phyloP scores from a whole-genome alignment of 2,888 invertebrate species.

The Protula sp. region DNA sequence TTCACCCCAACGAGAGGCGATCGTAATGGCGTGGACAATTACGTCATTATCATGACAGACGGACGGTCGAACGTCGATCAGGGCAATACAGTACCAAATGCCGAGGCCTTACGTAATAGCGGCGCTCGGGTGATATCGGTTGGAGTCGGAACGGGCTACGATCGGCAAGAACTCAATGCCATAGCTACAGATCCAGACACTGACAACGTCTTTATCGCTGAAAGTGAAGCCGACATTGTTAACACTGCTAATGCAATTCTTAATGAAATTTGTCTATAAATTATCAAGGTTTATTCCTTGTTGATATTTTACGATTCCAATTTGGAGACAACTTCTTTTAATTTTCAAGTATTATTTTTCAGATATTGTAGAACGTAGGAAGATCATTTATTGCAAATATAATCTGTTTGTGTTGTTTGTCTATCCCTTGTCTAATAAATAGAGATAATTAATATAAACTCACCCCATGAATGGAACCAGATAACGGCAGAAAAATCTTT shows the following conservation, averaged over 20 bases:
- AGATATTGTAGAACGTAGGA: no score
- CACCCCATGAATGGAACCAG: no score
- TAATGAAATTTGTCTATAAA: background rate
- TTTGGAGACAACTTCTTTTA: no score
- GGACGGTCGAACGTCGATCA: conserved; percentile 37
- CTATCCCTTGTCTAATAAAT: no score
- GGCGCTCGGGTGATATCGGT: background rate
- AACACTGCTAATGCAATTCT: background rate
- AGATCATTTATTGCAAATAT: no score
- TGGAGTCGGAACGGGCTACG: background rate
- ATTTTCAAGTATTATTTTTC: no score
- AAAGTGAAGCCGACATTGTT: conserved; percentile 24
- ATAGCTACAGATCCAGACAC: conserved; percentile 18
- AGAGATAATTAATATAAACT: no score
- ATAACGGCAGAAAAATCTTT: no score
- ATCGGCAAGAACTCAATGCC: background rate
- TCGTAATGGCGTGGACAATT: conserved; percentile 14
- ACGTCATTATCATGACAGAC: conserved; percentile 34
- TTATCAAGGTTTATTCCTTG: no score
- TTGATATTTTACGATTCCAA: no score
- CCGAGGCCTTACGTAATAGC: background rate
- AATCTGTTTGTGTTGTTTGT: no score
- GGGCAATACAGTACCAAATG: background rate
- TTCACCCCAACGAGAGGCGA: conserved; percentile 17
- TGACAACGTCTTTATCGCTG: conserved; percentile 30